Base-by-base conservation (phyloP, 2,888 invertebrate species). In the Eupithecia exiguata region DNA sequence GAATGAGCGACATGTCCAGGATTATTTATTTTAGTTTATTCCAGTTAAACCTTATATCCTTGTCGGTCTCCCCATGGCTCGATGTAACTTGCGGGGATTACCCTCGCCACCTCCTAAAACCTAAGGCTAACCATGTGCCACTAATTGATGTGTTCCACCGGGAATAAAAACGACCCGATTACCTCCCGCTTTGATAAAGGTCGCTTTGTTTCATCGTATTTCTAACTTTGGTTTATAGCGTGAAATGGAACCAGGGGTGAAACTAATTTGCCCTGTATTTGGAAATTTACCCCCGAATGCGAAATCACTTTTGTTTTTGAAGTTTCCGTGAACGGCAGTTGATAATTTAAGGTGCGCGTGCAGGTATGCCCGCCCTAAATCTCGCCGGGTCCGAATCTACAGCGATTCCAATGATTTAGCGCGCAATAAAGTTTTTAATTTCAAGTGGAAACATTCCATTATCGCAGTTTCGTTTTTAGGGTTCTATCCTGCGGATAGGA, bases 131-230 rank as follows among this genome's bases (percentile, higher is more conserved):
- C 86, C 93, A 93, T 88, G 85, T 93, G 93, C 82, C 84, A 81
- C 91, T 92, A 93, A 94, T 93, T 92, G 92, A 91, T 89, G 89
- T 80, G 82, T 83, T 82, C 89, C 82, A 83, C 43, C 70, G 87
- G 84, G 92, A 92, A 92, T 93, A 91, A 93, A 91, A 92, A 92
- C 86, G 84, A 83, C 87, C 83, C 84, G 83, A 91, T 92, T 93
- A 92, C 75, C 74, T 75, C 77, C 78, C 25, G 66, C 66, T 79
- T 77, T 77, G 78, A 80, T 76, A 79, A 78, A 79, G 78, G 80
- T 78, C 73, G 68, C 74, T 49, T 75, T 49, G 74, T 74, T 77
- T 71, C 62, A 36, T 21, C 63, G 63, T 36, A 65, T 65, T 36
- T 36, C 36, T 65, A 84, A 84, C 80, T 80, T 70, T 75, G 80